phyloP scores from a whole-genome alignment of 1,140 invertebrate genomes.

The Drosophila oshimai region DNA sequence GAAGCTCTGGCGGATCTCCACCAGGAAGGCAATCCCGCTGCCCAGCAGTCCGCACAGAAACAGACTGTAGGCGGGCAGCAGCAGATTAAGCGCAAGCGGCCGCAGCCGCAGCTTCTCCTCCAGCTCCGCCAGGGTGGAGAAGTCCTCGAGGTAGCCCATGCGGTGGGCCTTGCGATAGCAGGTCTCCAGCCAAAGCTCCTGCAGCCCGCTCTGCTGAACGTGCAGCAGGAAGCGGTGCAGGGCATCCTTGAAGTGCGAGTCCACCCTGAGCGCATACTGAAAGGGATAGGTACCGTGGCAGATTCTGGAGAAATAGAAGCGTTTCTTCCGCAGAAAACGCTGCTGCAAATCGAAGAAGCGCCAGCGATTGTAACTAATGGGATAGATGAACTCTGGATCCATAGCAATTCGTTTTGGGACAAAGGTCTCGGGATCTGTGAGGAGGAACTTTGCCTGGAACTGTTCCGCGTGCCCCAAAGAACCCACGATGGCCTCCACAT shows the following conservation, averaged over 20 bases:
- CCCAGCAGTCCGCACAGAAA: constrained; percentile 40
- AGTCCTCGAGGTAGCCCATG: constrained; percentile 49
- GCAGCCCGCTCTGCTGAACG: constrained; percentile 36
- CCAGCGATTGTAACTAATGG: constrained; percentile 54
- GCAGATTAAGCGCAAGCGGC: constrained; percentile 24
- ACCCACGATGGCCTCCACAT: constrained; percentile 32
- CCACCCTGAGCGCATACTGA: constrained; percentile 57
- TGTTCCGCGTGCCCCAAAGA: constrained; percentile 44
- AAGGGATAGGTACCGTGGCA: constrained; percentile 56
- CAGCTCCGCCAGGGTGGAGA: constrained; percentile 20
- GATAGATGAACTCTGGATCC: constrained; percentile 47
- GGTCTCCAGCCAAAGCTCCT: constrained; percentile 14
- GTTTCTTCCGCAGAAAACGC: constrained; percentile 42
- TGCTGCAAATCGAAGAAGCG: constrained; percentile 45
- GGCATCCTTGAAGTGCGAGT: constrained; percentile 58
- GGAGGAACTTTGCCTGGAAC: constrained; percentile 17
- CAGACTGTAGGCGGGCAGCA: constrained; percentile 34
- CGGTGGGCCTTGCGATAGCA: constrained; percentile 20
- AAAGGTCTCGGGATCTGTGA: constrained; percentile 9
- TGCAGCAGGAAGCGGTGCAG: constrained; percentile 44
- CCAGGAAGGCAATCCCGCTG: constrained; percentile 41
- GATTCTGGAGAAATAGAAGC: constrained; percentile 45
- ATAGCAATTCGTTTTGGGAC: constrained; percentile 22
- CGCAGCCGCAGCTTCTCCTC: background rate
- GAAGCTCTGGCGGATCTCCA: constrained; percentile 32